Base-by-base conservation (phyloP, 2,888 invertebrate genomes). In the Helobdella robusta region DNA sequence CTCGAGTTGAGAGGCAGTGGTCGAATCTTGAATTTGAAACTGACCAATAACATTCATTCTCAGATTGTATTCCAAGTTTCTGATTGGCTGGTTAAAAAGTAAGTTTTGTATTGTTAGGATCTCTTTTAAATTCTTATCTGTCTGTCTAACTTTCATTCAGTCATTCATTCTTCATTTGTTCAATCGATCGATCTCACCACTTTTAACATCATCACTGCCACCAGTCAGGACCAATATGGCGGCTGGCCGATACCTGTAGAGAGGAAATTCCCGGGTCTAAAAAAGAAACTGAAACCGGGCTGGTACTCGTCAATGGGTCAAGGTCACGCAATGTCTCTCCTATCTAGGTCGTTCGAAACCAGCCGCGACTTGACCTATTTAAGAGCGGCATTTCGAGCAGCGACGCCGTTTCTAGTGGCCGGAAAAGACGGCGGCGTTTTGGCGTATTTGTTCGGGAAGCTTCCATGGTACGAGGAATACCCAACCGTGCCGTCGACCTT, bases 281-380 rank as follows among this genome's bases (percentile, higher is more conserved):
- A 88, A 79, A 84, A 86, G 6, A 36, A 88, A 72, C 84, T 95
- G 59, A 71, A 73, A 3, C 87, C 91, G 1, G 92, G 92, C 67
- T 93, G 93, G 93, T 88, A 92, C 78, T 95, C 94, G 0, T 91
- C 95, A 0, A 98, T 98, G 98, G 93, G 91, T 2, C 97, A 98
- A 79, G 97, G 98, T 0, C 97, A 98, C 68, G 82, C 80, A 8
- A 88, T 98, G 72, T 95, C 95, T 0, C 85, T 97, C n/a, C 83
- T 98, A 62, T 85, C 91, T 0, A 84, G 98, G 72, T 95, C 95
- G 0, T 93, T 87, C 81, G 83, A 87, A 80, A 68, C 70, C 59
- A 90, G 90, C 32, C 84, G 85, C 54, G 75, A 82, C 75, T 67
- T 72, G n/a, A 81, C 82, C 66, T 97, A 91, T 80, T 82, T 95